phyloP scores from a whole-genome alignment of 23 tunicate species.

The Phallusia fumigata region DNA sequence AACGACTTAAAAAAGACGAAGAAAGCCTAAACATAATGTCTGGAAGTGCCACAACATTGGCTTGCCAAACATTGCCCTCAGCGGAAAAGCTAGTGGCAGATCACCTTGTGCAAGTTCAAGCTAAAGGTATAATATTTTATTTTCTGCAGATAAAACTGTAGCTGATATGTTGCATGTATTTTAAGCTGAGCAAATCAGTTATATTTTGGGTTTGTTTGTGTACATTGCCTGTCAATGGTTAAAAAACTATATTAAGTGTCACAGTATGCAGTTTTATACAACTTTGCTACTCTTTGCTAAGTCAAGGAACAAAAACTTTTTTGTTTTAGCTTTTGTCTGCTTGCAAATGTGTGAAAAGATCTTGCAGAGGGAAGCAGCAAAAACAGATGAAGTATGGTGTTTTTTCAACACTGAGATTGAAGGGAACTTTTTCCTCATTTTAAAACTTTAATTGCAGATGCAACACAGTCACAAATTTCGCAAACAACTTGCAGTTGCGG shows the following conservation, averaged over 20 bases:
- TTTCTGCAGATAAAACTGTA: background rate
- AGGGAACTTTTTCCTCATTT: no score
- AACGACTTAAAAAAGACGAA: background rate
- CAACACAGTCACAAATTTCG: background rate
- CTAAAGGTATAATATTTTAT: background rate
- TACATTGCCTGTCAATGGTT: no score
- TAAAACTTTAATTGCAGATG: background rate
- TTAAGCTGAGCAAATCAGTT: no score
- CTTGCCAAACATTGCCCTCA: background rate
- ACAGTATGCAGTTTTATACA: no score
- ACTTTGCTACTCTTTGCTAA: no score
- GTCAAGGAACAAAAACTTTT: background rate
- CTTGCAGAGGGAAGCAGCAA: background rate
- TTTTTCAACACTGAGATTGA: background rate
- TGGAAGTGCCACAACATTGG: background rate
- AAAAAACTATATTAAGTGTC: no score
- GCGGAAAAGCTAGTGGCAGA: background rate
- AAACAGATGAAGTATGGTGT: background rate
- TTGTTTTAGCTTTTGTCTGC: constrained; percentile 1
- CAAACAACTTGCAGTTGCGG: background rate
- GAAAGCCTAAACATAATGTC: background rate
- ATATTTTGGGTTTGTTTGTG: no score
- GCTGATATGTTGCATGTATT: background rate
- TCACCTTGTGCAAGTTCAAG: background rate
- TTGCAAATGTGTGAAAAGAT: constrained; percentile 10